These are phyloP conservation scores for Pelobates fuscus DNA, from an alignment of 2,113 vertebrate genomes.

Conservation along the genomic window DNA sequence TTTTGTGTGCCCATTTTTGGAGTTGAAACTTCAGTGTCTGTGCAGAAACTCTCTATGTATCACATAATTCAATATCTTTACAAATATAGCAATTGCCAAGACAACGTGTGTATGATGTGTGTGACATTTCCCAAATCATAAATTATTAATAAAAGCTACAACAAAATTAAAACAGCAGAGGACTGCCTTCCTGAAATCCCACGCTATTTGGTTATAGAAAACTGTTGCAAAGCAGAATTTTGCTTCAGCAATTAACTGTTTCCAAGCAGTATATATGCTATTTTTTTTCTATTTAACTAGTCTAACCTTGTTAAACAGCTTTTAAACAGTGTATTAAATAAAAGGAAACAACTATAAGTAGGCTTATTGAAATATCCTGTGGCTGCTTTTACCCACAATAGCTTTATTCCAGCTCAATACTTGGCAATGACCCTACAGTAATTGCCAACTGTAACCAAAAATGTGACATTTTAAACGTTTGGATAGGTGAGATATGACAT, in stretches of 20 bases:
- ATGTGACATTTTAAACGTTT: slow-evolving; percentile 28
- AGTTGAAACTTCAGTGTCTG: not conserved
- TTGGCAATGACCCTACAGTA: slow-evolving; percentile 31
- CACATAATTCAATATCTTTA: slow-evolving; percentile 4
- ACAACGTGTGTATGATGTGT: not conserved
- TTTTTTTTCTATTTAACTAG: not conserved
- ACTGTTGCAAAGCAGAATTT: not conserved
- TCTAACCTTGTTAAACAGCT: slow-evolving; percentile 8
- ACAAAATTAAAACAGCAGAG: not conserved
- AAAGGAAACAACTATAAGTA: slow-evolving; percentile 27
- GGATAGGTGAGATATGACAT: slow-evolving; percentile 42
- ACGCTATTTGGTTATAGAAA: not conserved
- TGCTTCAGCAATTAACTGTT: not conserved
- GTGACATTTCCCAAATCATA: not conserved
- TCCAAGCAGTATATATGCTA: not conserved
- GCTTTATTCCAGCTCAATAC: slow-evolving; percentile 27
- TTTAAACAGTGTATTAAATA: slow-evolving; percentile 40
- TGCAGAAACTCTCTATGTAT: not conserved
- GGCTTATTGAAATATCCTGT: slow-evolving; percentile 33
- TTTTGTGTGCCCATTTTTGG: too few species aligned
- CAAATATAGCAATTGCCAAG: slow-evolving; percentile 1
- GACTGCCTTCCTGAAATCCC: not conserved
- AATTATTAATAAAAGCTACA: not conserved
- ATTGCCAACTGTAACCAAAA: slow-evolving; percentile 34
- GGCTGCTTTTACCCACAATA: slow-evolving; percentile 28